Base-by-base conservation (phyloP, 2,113 vertebrate species). In the Melanerpes aurifrons region DNA sequence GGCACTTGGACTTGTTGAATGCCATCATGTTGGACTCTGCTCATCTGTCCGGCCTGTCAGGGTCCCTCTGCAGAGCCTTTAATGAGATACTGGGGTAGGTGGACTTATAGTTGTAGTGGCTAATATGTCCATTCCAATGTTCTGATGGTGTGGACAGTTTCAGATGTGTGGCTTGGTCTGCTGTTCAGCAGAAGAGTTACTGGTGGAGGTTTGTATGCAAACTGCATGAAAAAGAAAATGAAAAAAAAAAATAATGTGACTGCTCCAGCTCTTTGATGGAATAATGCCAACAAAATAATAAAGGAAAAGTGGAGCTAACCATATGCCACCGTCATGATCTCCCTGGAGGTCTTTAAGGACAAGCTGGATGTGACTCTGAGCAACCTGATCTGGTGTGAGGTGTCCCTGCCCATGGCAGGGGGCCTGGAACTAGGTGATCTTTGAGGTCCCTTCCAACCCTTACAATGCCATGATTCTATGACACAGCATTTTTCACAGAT, bases 131-230 rank as follows among this genome's bases (percentile, higher is more conserved):
- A 10, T 67, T 76, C 17, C 20, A 29, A 2, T 50, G 12, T 43
- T 76, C 13, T 54, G 25, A 32, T 32, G 20, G 7, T 48, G 2
- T 50, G 10, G 4, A 58, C 31, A 54, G 32, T 58, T 72, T 61
- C 2, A 1, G 19, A 32, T 1, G 4, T 2, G 2, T 40, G 45
- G 10, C 5, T 63, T 84, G 18, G 5, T 81, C 50, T 31, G 12
- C 54, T n/a, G 6, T 14, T 71, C 12, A 61, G 4, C 31, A 25
- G 7, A 68, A 35, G 15, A 58, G 12, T 35, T 75, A 25, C 11
- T 40, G n/a, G 31, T 66, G n/a, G 28, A 84, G 3, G 24, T 45
- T 67, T 89, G 25, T 25, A 12, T 32, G 31, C 31, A 59, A 31
- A 24, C 13, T 53, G 29, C 89, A 71, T 66, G 5, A 15, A 45